Evolutionary conservation across 1,140 invertebrate genomes (phyloP), one percentile per base, ranked within the genome.

Genomic region (Scylla paramamosain): DNA sequence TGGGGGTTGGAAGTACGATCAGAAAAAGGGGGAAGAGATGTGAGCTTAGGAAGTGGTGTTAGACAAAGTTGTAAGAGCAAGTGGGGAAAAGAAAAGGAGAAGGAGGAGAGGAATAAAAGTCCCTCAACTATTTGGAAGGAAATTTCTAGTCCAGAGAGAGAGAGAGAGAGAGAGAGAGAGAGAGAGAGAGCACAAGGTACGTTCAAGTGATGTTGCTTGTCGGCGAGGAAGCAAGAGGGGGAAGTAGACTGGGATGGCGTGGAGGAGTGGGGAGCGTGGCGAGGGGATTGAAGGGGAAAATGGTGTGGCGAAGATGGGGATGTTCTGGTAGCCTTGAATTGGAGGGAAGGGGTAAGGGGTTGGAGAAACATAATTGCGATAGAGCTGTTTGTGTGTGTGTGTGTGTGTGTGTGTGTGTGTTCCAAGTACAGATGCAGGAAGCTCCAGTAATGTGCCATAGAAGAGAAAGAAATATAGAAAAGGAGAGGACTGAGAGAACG

Each of bases 91-190:
- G 88, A n/a, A 52, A 0, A 90, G 39, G 12, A 52, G 29, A 20
- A 77, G 67, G 67, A 77, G 67, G 25, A 77, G 25, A 77, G 67
- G 67, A n/a, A 77, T 12, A 77, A 77, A 77, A 77, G 20, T n/a
- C 67, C 52, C 52, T 77, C 67, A 77, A 77, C 67, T 77, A 77
- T 77, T 25, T 20, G 67, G 25, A n/a, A n/a, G 67, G 20, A 77
- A 77, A n/a, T n/a, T 77, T 7, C n/a, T 77, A 20, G 20, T 7
- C 12, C 7, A 67, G 59, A 67, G 59, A 77, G 67, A 77, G 67
- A 77, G 67, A 77, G 67, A 77, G 67, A 77, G 67, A 77, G 67
- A 77, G 67, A 77, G 67, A 77, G 67, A 77, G 67, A 77, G 67
- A 77, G 67, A 25, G 67, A 25, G n/a, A 77, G 67, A 7, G 67